Evolutionary conservation across 2,888 invertebrate genomes (phyloP), one percentile per base, ranked within the genome.

Genomic region (Drosophila conformis): DNA sequence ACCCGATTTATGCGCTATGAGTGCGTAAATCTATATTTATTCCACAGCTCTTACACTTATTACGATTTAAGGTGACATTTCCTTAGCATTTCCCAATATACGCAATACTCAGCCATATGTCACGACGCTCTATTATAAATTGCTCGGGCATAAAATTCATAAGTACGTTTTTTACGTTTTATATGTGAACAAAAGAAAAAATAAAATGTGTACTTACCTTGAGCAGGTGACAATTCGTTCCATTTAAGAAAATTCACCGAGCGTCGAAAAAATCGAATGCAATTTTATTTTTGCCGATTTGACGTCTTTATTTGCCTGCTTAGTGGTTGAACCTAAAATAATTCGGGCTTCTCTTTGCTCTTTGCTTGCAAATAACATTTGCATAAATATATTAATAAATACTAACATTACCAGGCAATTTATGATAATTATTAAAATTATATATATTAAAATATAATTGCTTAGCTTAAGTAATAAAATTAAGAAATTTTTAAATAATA

Each of bases 61-160:
- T 83, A 70, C 67, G 85, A 87, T 82, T 84, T 70, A 82, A 82
- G 76, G 64, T 60, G 66, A 66, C 54, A 52, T 42, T 59, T 29
- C 36, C 27, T 49, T 13, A 18, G 36, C 11, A 54, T 48, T 51
- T n/a, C 25, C 15, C 27, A 7, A 31, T 29, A 48, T 48, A 21
- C 38, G 18, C 13, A 18, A 27, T 27, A 29, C 31, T 42, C 25
- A 10, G 36, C 27, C 51, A 57, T 48, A 38, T 53, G 46, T 49
- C 53, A 18, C 31, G n/a, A 15, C 27, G 27, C 46, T 46, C 38
- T 53, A 40, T 69, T 52, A 48, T 40, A 59, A 60, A 53, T 69
- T 38, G 31, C 29, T 35, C 15, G 54, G 40, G n/a, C 25, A 40
- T 33, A 36, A 57, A 42, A 42, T 29, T 29, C 29, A 35, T 21